Conservation (phyloP, 2,797 vertebrate genomes). For the Rhinatrema bivittatum region DNA sequence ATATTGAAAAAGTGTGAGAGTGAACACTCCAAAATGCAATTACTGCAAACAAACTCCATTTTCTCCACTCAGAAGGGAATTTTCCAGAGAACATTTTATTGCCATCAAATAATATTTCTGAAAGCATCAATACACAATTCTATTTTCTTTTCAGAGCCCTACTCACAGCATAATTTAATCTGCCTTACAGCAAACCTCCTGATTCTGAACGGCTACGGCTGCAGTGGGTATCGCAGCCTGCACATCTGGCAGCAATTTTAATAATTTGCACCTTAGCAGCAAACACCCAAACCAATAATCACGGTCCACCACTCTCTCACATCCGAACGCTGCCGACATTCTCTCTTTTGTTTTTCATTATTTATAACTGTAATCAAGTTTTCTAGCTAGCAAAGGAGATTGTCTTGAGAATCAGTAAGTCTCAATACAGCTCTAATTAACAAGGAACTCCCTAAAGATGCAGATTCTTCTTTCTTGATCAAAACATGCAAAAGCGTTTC, state of each 20-base stretch:
- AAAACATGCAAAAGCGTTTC: no score
- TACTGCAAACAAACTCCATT: constrained; percentile 80
- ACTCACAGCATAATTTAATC: constrained; percentile 48
- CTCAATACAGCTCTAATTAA: no score
- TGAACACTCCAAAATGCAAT: constrained; percentile 77
- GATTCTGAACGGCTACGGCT: constrained; percentile 42
- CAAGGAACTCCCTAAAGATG: no score
- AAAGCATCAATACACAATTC: constrained; percentile 64
- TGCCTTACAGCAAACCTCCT: constrained; percentile 28
- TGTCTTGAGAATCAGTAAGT: constrained; percentile 37
- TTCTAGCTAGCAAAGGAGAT: constrained; percentile 25
- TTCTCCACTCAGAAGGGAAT: constrained; percentile 74
- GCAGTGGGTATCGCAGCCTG: constrained; percentile 42
- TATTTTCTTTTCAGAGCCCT: constrained; percentile 52
- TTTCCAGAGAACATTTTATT: constrained; percentile 71
- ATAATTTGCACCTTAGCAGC: constrained; percentile 24
- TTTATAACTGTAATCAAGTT: constrained; percentile 42
- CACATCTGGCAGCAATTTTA: constrained; percentile 38
- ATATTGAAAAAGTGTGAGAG: constrained; percentile 60
- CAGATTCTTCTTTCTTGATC: no score
- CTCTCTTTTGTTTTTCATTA: constrained; percentile 27
- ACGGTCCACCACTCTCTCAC: constrained; percentile 20
- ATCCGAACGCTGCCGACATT: constrained; percentile 17
- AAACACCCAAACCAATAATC: constrained; percentile 13
- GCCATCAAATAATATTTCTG: constrained; percentile 71